These are phyloP conservation scores for Parnassius apollo DNA, from an alignment of 2,888 invertebrate genomes.

Conservation along the genomic window DNA sequence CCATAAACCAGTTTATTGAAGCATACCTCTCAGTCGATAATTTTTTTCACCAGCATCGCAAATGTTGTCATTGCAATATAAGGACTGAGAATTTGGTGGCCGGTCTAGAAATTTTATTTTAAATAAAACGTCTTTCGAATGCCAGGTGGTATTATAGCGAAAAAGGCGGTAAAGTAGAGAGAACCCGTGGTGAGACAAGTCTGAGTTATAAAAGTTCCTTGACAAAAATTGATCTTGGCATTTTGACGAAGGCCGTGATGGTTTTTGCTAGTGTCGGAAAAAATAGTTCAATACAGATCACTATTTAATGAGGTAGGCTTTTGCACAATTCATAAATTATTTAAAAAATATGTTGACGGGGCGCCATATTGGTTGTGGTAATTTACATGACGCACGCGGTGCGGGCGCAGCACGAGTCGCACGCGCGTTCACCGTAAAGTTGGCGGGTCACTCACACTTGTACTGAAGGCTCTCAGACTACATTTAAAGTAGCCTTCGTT, in stretches of 20 bases:
- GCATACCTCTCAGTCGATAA: slow-evolving; percentile 48
- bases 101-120: slow-evolving; percentile 69
- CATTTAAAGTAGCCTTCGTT: slow-evolving; percentile 58
- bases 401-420: slow-evolving; percentile 47
- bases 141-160: slow-evolving; percentile 60
- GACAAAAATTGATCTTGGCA: slow-evolving; percentile 66
- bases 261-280: slow-evolving; percentile 41
- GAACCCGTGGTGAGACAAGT: slow-evolving; percentile 56
- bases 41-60: slow-evolving; percentile 59
- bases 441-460: slow-evolving; percentile 68
- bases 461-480: slow-evolving; percentile 25
- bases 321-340: slow-evolving; percentile 57
- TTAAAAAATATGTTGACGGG: slow-evolving; percentile 67
- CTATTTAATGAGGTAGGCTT: slow-evolving; percentile 59
- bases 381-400: slow-evolving; percentile 67
- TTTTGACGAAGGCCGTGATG: slow-evolving; percentile 60
- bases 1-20: slow-evolving; percentile 54
- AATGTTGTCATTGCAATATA: slow-evolving; percentile 72
- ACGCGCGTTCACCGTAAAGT: slow-evolving; percentile 36
- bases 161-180: slow-evolving; percentile 62
- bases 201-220: slow-evolving; percentile 58
- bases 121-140: slow-evolving; percentile 56
- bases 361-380: slow-evolving; percentile 73
- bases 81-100: slow-evolving; percentile 65
- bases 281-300: slow-evolving; percentile 51